Conservation (phyloP, 1,140 invertebrate species). For the Heterodera schachtii region DNA sequence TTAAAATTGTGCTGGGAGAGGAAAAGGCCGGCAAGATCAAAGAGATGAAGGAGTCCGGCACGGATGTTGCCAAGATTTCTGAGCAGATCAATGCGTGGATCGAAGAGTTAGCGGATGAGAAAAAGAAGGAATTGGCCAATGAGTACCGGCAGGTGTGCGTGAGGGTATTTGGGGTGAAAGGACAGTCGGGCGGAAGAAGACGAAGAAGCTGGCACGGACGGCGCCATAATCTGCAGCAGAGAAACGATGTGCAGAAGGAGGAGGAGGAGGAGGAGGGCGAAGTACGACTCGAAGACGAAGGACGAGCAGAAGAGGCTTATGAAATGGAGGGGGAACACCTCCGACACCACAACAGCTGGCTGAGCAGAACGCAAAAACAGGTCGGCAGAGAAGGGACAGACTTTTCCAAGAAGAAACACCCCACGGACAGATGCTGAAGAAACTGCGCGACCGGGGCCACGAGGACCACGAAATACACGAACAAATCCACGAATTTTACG, state of each 20-base stretch:
- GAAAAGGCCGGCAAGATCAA: constrained; percentile 52
- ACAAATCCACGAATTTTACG: constrained; percentile 25
- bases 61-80: constrained; percentile 31
- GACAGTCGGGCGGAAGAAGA: neutral
- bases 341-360: constrained; percentile 7
- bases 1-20: constrained; percentile 40
- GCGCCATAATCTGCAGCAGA: constrained; percentile 17
- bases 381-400: neutral
- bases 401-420: neutral
- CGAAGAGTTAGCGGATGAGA: constrained; percentile 38
- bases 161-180: constrained; percentile 37
- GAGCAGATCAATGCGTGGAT: constrained; percentile 45
- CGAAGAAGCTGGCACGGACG: constrained; percentile 23
- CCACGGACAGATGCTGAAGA: constrained; percentile 6
- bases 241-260: constrained; percentile 16
- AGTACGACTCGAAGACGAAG: constrained; percentile 7
- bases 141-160: constrained; percentile 38
- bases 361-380: constrained; percentile 17
- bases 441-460: constrained; percentile 17
- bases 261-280: constrained; percentile 11
- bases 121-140: constrained; percentile 43
- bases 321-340: constrained; percentile 3
- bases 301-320: constrained; percentile 1
- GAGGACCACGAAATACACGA: constrained; percentile 28
- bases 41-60: constrained; percentile 48